Conservation (phyloP, 2,113 vertebrate genomes). For the Triplophysa dalaica region DNA sequence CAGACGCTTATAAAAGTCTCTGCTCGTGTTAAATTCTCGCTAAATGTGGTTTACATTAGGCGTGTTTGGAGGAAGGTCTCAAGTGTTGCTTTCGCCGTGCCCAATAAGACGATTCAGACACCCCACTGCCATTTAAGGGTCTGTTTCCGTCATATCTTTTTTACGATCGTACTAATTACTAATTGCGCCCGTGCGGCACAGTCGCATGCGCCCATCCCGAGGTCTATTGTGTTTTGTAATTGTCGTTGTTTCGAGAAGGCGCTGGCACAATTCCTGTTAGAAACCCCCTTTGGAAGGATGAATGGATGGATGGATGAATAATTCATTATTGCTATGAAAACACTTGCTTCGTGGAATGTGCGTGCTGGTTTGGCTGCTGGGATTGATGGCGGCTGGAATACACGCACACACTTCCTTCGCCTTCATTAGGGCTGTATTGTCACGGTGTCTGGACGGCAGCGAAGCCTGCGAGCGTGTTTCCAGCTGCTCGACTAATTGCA, state of each 20-base stretch:
- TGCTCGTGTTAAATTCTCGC: slow-evolving; percentile 53
- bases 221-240: slow-evolving; percentile 84
- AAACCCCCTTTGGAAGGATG: slow-evolving; percentile 50
- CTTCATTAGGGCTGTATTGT: slow-evolving; percentile 42
- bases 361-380: slow-evolving; percentile 68
- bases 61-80: slow-evolving; percentile 17
- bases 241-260: slow-evolving; percentile 84
- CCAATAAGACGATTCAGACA: slow-evolving; percentile 53
- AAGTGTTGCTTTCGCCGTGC: slow-evolving; percentile 15
- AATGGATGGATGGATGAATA: slow-evolving; percentile 85
- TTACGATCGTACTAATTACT: slow-evolving; percentile 76
- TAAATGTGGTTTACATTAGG: slow-evolving; percentile 60
- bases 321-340: slow-evolving; percentile 88
- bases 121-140: slow-evolving; percentile 54
- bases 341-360: slow-evolving; percentile 68
- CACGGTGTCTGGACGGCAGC: slow-evolving; percentile 1
- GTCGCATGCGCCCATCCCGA: slow-evolving; percentile 45
- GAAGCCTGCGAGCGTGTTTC: slow-evolving; percentile 25
- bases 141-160: slow-evolving; percentile 65
- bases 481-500: slow-evolving; percentile 41
- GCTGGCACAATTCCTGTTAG: slow-evolving; percentile 79
- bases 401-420: slow-evolving; percentile 22
- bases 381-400: slow-evolving; percentile 27
- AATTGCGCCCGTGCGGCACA: slow-evolving; percentile 70
- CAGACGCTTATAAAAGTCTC: slow-evolving; percentile 42